Percentiles rank a stretch among this genome's conserved stretches.
These are phyloP conservation scores for Drosophila littoralis DNA, from an alignment of 1,140 invertebrate genomes.

Conservation along the genomic window DNA sequence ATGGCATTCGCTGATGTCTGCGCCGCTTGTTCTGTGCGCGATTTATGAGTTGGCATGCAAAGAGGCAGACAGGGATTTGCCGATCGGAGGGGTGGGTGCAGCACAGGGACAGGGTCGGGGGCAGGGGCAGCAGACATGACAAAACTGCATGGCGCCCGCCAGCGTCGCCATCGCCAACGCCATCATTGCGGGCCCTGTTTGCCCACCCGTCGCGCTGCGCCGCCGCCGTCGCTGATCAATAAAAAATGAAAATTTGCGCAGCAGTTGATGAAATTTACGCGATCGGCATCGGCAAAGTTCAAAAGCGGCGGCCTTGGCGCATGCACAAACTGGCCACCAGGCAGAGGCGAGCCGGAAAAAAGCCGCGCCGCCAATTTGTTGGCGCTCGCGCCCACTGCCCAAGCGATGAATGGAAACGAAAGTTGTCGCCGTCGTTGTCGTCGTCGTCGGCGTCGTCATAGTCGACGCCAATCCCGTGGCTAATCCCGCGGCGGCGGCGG, in stretches of 20 bases:
- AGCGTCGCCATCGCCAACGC: constrained; percentile 36
- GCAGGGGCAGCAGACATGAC: constrained; percentile 25
- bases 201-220: constrained; percentile 7
- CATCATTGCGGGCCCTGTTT: constrained; percentile 14
- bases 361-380: constrained; percentile 69
- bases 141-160: constrained; percentile 74
- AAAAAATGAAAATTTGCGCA: constrained; percentile 71
- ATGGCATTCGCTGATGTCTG: constrained; percentile 39
- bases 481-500: constrained; percentile 4
- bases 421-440: constrained; percentile 29
- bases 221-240: constrained; percentile 33
- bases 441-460: constrained; percentile 13
- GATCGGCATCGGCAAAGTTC: constrained; percentile 75
- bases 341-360: constrained; percentile 37
- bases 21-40: constrained; percentile 66
- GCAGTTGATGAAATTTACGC: constrained; percentile 83
- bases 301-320: constrained; percentile 59
- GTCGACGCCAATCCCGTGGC: constrained; percentile 7
- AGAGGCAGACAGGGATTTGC: constrained; percentile 23
- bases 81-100: background rate
- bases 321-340: constrained; percentile 12
- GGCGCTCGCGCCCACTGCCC: constrained; percentile 50
- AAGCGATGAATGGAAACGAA: constrained; percentile 23
- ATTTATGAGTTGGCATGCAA: constrained; percentile 81
- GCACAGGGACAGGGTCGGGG: background rate